These are phyloP conservation scores for Hirudo medicinalis DNA, from an alignment of 1,140 invertebrate genomes.

Conservation along the genomic window DNA sequence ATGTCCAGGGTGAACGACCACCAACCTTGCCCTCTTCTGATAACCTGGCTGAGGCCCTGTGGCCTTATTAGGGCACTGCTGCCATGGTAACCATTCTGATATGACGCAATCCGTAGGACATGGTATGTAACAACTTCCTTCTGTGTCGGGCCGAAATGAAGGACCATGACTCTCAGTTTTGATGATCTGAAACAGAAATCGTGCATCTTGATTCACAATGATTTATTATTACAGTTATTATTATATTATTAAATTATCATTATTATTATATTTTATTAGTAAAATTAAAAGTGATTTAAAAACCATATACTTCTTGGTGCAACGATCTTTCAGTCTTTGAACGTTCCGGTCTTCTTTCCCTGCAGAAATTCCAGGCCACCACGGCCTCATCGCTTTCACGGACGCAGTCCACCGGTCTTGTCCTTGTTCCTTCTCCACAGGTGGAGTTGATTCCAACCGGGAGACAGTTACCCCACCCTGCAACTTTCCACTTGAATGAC, in stretches of 20 bases:
- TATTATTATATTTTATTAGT: background rate
- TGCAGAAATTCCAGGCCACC: background rate
- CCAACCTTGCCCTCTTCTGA: conserved; percentile 39
- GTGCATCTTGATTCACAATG: background rate
- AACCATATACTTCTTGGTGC: background rate
- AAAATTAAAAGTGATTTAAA: background rate
- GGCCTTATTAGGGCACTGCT: conserved; percentile 33
- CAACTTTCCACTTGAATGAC: background rate
- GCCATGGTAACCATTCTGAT: conserved; percentile 40
- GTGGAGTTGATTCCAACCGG: background rate
- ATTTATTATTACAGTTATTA: background rate
- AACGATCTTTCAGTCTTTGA: background rate
- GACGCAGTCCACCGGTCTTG: background rate
- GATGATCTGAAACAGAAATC: background rate
- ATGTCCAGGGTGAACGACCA: conserved; percentile 34
- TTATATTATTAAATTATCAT: background rate
- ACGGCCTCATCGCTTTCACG: conserved; percentile 2
- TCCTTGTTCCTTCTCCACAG: background rate
- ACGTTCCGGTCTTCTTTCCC: background rate
- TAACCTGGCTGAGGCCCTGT: background rate
- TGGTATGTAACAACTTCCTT: conserved; percentile 51
- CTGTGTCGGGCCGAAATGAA: conserved; percentile 22
- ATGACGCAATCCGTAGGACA: conserved; percentile 50
- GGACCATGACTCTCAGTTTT: background rate
- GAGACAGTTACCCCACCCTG: background rate